Conservation (phyloP, 2,888 invertebrate species). For the Nomada flava region DNA sequence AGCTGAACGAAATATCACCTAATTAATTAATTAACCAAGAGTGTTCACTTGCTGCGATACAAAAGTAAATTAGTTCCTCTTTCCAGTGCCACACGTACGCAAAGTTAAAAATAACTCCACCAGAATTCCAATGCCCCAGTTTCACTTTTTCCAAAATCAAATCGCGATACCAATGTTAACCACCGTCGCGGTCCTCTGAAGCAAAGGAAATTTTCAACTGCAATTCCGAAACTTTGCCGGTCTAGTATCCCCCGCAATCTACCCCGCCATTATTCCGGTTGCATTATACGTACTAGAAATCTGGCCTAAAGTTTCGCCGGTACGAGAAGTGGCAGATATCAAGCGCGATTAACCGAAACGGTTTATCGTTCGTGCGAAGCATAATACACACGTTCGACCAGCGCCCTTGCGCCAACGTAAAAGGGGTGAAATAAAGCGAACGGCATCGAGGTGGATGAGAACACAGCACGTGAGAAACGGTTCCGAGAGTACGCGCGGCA, state of each 20-base stretch:
- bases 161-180: neutral
- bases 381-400: neutral
- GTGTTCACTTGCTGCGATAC: no score
- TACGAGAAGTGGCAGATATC: constrained; percentile 51
- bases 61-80: no score
- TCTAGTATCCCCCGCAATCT: neutral
- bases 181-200: neutral
- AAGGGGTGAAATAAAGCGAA: neutral
- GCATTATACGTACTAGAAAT: constrained; percentile 19
- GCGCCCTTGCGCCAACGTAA: no score
- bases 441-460: neutral
- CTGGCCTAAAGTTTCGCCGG: constrained; percentile 51
- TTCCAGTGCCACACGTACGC: no score
- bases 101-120: no score
- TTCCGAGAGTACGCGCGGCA: neutral
- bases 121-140: neutral
- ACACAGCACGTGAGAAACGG: constrained; percentile 27
- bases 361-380: constrained; percentile 56
- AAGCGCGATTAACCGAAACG: constrained; percentile 65
- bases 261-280: neutral
- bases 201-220: constrained; percentile 32
- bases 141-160: neutral
- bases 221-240: constrained; percentile 19
- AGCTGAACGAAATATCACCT: no score
- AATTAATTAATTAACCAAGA: no score